Percentiles rank a stretch among this genome's conserved stretches.
phyloP scores from a whole-genome alignment of 2,113 vertebrate species.

The Herpailurus yagouaroundi region DNA sequence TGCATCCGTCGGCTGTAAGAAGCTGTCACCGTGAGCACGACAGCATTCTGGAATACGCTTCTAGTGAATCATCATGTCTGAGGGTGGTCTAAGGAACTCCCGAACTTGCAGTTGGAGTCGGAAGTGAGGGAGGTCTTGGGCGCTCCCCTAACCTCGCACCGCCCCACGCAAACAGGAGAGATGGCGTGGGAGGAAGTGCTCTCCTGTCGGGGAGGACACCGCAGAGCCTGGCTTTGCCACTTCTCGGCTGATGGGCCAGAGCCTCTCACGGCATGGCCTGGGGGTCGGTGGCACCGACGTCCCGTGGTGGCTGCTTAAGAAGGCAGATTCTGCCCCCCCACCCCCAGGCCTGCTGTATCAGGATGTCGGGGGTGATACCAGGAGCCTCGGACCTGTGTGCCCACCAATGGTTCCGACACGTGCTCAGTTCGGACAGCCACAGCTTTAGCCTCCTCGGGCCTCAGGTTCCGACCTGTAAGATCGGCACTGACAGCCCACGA shows the following conservation, averaged over 20 bases:
- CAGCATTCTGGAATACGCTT: neutral
- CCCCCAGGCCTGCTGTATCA: neutral
- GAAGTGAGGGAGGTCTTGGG: neutral
- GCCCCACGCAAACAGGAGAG: neutral
- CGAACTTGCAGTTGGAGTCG: neutral
- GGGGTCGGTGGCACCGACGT: no score
- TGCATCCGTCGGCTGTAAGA: no score
- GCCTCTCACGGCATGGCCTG: accelerated
- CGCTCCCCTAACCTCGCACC: neutral
- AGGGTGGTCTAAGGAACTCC: neutral
- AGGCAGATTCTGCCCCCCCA: neutral
- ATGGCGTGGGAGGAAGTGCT: accelerated
- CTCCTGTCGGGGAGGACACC: neutral
- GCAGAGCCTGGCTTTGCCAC: neutral
- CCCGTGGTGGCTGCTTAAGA: neutral
- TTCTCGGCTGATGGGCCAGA: neutral
- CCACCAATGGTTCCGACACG: neutral
- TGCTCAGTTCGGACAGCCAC: neutral
- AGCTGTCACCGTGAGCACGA: accelerated
- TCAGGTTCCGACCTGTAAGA: neutral
- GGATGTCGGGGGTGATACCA: no score
- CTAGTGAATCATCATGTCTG: neutral
- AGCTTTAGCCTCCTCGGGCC: neutral
- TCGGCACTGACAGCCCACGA: neutral
- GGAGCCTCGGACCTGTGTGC: neutral